Percentiles rank a stretch among this genome's conserved stretches.
These are phyloP conservation scores for Tachina grossa DNA, from an alignment of 2,888 invertebrate genomes.

Conservation along the genomic window DNA sequence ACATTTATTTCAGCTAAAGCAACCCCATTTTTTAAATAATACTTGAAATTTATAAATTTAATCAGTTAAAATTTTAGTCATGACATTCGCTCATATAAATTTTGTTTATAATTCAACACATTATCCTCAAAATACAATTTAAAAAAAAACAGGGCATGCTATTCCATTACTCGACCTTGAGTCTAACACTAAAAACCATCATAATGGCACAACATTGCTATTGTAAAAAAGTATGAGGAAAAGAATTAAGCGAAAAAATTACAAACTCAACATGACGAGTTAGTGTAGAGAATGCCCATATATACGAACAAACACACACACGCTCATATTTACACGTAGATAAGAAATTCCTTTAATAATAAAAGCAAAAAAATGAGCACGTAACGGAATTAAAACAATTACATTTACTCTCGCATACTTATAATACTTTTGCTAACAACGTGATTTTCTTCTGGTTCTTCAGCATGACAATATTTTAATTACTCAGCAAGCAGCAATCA, in stretches of 20 bases:
- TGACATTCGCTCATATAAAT: slow-evolving; percentile 5
- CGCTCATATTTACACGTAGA: too few relatives aligned
- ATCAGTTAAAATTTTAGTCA: slow-evolving; percentile 14
- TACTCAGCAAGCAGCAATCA: slow-evolving; percentile 27
- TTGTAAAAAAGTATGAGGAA: background rate
- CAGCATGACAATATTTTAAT: slow-evolving; percentile 63
- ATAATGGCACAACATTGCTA: background rate
- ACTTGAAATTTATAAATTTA: background rate
- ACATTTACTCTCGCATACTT: slow-evolving; percentile 55
- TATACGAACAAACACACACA: background rate
- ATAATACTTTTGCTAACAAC: slow-evolving; percentile 51
- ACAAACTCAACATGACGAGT: slow-evolving; percentile 18
- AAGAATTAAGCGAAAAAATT: background rate
- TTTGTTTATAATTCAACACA: background rate
- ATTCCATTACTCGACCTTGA: slow-evolving; percentile 52
- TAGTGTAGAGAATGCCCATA: background rate
- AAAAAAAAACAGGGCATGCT: background rate
- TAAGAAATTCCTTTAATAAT: background rate
- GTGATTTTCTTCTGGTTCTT: slow-evolving; percentile 48
- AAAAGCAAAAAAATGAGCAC: slow-evolving; percentile 23
- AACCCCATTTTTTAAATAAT: background rate
- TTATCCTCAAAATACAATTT: background rate
- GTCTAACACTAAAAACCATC: slow-evolving; percentile 39
- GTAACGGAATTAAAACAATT: slow-evolving; percentile 69
- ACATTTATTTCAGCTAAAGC: background rate